A percentile compares a stretch with the other conserved stretches of the same genome.
Evolutionary conservation across 2,797 vertebrate species (phyloP).

Genomic region (Tragelaphus eurycerus): DNA sequence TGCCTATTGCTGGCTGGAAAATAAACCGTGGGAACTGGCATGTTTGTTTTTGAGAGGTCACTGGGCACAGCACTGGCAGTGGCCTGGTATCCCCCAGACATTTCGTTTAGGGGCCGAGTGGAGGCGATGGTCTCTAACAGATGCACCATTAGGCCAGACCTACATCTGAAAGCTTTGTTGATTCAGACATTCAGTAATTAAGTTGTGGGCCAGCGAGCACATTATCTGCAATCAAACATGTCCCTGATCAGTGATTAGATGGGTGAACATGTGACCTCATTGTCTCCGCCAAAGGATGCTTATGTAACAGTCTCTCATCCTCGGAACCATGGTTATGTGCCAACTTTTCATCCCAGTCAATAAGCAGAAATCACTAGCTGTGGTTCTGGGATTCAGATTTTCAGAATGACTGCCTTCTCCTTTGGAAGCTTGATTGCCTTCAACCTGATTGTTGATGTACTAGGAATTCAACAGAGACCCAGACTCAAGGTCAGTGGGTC

Average conservation of each 20-base stretch:
- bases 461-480: neutral
- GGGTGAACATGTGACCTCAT: constrained; percentile 66
- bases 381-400: constrained; percentile 37
- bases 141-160: constrained; percentile 64
- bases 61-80: constrained; percentile 27
- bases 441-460: neutral
- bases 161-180: constrained; percentile 70
- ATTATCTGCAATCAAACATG: constrained; percentile 73
- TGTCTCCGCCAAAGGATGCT: constrained; percentile 47
- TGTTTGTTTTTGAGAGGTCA: constrained; percentile 48
- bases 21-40: constrained; percentile 37
- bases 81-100: constrained; percentile 40
- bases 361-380: constrained; percentile 39
- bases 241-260: constrained; percentile 67
- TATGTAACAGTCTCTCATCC: neutral
- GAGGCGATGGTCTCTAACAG: constrained; percentile 65
- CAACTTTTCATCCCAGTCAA: constrained; percentile 54
- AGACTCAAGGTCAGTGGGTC: neutral
- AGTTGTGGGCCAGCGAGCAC: constrained; percentile 67
- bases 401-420: constrained; percentile 18
- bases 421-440: neutral
- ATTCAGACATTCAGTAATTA: constrained; percentile 69
- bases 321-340: neutral
- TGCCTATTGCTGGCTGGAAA: constrained; percentile 22
- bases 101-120: constrained; percentile 33